phyloP scores from a whole-genome alignment of 2,888 invertebrate species.

The Blastobasis lacticolella region DNA sequence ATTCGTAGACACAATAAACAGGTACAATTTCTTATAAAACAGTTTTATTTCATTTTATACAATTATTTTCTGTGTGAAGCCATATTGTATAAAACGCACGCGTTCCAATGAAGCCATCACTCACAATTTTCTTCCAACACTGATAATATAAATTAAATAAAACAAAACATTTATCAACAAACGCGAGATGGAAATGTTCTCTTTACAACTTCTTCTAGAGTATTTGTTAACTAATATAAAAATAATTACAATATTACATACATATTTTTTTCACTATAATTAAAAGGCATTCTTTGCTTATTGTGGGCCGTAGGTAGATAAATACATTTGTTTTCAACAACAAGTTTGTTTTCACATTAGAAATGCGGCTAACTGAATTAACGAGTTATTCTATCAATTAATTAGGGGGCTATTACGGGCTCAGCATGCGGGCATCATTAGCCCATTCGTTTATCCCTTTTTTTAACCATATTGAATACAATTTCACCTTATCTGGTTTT shows the following conservation, averaged over 20 bases:
- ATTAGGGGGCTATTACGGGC: too few relatives aligned
- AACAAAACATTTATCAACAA: slow-evolving; percentile 15
- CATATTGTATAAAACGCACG: slow-evolving; percentile 33
- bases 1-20: slow-evolving; percentile 9
- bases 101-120: slow-evolving; percentile 28
- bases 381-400: too few relatives aligned
- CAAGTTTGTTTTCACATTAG: too few relatives aligned
- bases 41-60: slow-evolving; percentile 29
- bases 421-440: too few relatives aligned
- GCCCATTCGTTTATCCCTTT: too few relatives aligned
- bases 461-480: too few relatives aligned
- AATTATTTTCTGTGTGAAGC: slow-evolving; percentile 34
- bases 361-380: too few relatives aligned
- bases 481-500: too few relatives aligned
- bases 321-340: too few relatives aligned
- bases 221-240: slow-evolving; percentile 11
- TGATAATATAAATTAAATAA: slow-evolving; percentile 8
- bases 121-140: slow-evolving; percentile 25
- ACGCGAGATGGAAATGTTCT: slow-evolving; percentile 10
- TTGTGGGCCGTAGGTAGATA: too few relatives aligned
- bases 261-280: not conserved
- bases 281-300: not conserved
- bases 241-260: not conserved
- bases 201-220: slow-evolving; percentile 10
- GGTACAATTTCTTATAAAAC: slow-evolving; percentile 25